Evolutionary conservation across 1,140 invertebrate genomes (phyloP).

Genomic region (Bombus picipes): DNA sequence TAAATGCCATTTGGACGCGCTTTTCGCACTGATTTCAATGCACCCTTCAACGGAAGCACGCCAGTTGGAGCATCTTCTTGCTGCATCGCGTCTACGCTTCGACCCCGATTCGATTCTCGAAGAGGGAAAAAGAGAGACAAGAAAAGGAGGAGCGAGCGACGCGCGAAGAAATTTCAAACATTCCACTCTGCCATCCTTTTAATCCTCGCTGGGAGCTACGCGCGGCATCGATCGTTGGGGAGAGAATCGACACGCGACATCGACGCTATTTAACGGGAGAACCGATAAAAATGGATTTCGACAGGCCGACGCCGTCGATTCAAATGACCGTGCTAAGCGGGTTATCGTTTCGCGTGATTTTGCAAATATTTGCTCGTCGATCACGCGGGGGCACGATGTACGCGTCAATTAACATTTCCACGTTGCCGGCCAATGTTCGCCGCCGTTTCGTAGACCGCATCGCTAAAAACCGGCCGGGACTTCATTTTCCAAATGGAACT

Average conservation of each 20-base stretch:
- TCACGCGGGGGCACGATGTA: constrained; percentile 44
- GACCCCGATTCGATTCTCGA: no score
- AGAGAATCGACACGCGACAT: neutral
- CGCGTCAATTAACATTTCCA: constrained; percentile 64
- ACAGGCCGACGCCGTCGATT: constrained; percentile 14
- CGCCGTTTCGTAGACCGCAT: constrained; percentile 26
- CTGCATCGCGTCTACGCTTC: neutral
- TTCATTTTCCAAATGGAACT: constrained; percentile 68
- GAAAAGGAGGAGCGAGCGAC: neutral
- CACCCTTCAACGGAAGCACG: neutral
- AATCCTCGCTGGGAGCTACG: neutral
- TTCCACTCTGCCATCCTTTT: neutral
- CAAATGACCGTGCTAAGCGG: constrained; percentile 57
- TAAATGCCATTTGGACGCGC: constrained; percentile 34
- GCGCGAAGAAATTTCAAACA: no score
- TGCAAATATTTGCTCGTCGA: constrained; percentile 65
- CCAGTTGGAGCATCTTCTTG: constrained; percentile 4
- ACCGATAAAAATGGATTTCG: constrained; percentile 32
- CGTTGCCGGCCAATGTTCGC: constrained; percentile 4
- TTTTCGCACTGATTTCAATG: constrained; percentile 25
- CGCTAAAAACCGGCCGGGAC: constrained; percentile 39
- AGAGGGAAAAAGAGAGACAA: no score
- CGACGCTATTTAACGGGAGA: neutral
- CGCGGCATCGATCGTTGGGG: neutral
- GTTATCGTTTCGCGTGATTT: constrained; percentile 65